Base-by-base conservation (phyloP, 2,113 vertebrate species). In the Dicerorhinus sumatrensis region DNA sequence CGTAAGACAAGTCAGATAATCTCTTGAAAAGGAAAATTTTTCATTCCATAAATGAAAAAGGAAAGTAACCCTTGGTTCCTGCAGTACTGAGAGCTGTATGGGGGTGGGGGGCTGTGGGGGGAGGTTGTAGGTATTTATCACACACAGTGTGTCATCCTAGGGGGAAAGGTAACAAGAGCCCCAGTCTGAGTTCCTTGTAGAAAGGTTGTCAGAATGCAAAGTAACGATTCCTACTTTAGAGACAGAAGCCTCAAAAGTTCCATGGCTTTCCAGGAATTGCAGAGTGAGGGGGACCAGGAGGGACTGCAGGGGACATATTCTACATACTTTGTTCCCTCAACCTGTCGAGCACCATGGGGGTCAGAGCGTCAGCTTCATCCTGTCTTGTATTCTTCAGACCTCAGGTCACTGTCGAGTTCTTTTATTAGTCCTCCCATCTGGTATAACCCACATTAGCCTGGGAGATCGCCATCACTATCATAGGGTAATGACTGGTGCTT, bases 31-130 rank as follows among this genome's bases (percentile, higher is more conserved):
- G 63, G 31, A 88, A 85, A 75, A 36, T 3, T 58, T 76, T 36
- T 80, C 58, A 58, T 92, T 97, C 82, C 48, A 0, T 79, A 51
- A 76, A 17, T 75, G 69, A 56, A 73, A 58, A 33, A 75, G 82
- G 85, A 93, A 89, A 93, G 62, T 20, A 36, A 67, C 31, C 76
- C 62, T 81, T 80, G 62, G 29, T 89, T 73, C 54, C 63, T 58
- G 65, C 17, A 54, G 62, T 33, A n/a, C 31, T 10, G 21, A 39
- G 42, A 73, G 80, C 89, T 36, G 18, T 39, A 48, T 60, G 60
- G 69, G 80, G 54, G 13, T 51, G 27, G 27, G 23, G 18, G 60
- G 69, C 75, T 46, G 17, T 42, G 27, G 27, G 23, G 18, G 36
- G 3, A 2, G 56, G 18, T 2, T 54, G 0, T 23, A 7, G 42